A percentile compares a stretch with the other conserved stretches of the same genome.
phyloP scores from a whole-genome alignment of 1,140 invertebrate species.

The Drosophila nannoptera region DNA sequence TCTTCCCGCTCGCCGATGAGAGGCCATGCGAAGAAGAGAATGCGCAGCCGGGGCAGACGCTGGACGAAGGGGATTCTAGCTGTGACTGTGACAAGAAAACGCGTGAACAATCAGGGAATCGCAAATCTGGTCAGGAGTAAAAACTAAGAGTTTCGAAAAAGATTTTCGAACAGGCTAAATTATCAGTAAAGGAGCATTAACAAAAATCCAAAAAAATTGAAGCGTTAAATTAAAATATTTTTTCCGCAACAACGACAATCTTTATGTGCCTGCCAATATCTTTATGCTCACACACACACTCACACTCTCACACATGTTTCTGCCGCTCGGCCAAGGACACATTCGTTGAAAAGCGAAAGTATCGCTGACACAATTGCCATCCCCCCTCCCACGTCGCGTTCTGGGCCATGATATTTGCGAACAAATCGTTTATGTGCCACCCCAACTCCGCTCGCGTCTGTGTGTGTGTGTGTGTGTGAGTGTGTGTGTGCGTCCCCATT shows the following conservation, averaged over 20 bases:
- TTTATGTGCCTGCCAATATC: slow-evolving; percentile 68
- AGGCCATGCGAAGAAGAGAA: no score
- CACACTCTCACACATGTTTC: background rate
- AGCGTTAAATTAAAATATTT: slow-evolving; percentile 45
- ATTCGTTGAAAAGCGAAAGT: slow-evolving; percentile 69
- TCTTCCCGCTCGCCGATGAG: slow-evolving; percentile 22
- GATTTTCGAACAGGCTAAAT: slow-evolving; percentile 12
- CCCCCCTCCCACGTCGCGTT: slow-evolving; percentile 26
- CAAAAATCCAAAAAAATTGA: background rate
- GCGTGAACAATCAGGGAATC: background rate
- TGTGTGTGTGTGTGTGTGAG: no score
- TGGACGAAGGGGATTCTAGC: background rate
- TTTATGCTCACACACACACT: slow-evolving; percentile 32
- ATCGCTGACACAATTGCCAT: slow-evolving; percentile 61
- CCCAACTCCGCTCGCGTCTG: no score
- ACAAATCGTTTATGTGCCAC: slow-evolving; percentile 68
- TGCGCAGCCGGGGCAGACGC: background rate
- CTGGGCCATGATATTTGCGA: slow-evolving; percentile 62
- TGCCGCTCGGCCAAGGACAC: slow-evolving; percentile 57
- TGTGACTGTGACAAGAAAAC: background rate
- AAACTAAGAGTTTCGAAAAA: background rate
- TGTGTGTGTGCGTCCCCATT: background rate
- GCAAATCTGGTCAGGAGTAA: background rate
- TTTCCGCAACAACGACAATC: slow-evolving; percentile 48
- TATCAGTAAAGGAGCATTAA: background rate